Evolutionary conservation across 2,888 invertebrate genomes (phyloP).

Genomic region (Lymantria monacha): DNA sequence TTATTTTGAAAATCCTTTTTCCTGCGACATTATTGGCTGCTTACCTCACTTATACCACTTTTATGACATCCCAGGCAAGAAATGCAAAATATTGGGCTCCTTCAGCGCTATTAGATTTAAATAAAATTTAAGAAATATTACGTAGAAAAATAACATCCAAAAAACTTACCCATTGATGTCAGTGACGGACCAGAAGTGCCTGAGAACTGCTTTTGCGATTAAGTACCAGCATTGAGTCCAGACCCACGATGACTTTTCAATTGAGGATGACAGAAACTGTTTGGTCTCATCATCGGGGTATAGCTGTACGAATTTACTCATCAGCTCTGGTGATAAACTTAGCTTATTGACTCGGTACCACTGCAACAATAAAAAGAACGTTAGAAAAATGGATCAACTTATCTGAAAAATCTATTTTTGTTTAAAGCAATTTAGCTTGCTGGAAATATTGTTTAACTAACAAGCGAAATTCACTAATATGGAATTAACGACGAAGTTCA

Average conservation of each 20-base stretch:
- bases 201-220: conserved; percentile 91
- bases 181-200: conserved; percentile 96
- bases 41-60: too few relatives aligned
- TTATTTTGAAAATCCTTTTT: too few relatives aligned
- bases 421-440: too few relatives aligned
- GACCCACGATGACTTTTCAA: conserved; percentile 91
- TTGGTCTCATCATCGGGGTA: conserved; percentile 88
- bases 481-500: too few relatives aligned
- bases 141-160: neutral
- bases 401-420: neutral
- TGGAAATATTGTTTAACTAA: too few relatives aligned
- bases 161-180: conserved; percentile 94
- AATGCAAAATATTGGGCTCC: too few relatives aligned
- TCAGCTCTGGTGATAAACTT: conserved; percentile 76
- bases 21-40: too few relatives aligned
- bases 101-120: too few relatives aligned
- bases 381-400: neutral
- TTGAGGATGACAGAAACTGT: conserved; percentile 87
- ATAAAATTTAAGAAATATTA: neutral
- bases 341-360: conserved; percentile 87
- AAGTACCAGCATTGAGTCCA: conserved; percentile 96
- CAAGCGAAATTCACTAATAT: too few relatives aligned
- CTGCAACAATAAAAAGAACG: conserved; percentile 64
- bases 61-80: too few relatives aligned
- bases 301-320: conserved; percentile 84